A percentile compares a stretch with the other conserved stretches of the same genome.
These are phyloP conservation scores for Euplagia quadripunctaria DNA, from an alignment of 2,888 invertebrate genomes.

Conservation along the genomic window DNA sequence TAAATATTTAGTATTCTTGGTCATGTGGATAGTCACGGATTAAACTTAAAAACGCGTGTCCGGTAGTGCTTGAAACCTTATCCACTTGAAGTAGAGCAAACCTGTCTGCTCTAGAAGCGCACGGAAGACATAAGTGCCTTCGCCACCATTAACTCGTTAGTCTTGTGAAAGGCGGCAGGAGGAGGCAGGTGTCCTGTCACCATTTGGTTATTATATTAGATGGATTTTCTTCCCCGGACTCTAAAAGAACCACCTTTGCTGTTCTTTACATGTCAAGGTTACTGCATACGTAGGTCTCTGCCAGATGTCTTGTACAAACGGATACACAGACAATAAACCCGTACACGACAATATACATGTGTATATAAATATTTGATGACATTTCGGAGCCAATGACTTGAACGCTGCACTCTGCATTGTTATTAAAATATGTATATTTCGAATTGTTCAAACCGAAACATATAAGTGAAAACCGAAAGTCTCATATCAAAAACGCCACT, in stretches of 20 bases:
- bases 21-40: not conserved
- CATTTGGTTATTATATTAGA: not conserved
- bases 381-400: constrained; percentile 8
- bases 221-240: not conserved
- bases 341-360: not conserved
- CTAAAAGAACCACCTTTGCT: not conserved
- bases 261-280: not conserved
- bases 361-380: not conserved
- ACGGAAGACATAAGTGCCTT: not conserved
- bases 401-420: not conserved
- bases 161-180: not conserved
- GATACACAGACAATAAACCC: not conserved
- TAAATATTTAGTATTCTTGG: not conserved
- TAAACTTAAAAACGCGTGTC: not conserved
- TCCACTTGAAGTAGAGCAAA: not conserved
- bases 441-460: not conserved
- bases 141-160: not conserved
- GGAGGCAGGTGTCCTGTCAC: not conserved
- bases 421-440: not conserved
- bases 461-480: constrained; percentile 4
- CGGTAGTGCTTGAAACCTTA: not conserved
- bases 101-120: not conserved
- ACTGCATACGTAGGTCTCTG: not conserved
- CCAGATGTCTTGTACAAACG: not conserved
- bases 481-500: constrained; percentile 26